Evolutionary conservation across 1,140 invertebrate genomes (phyloP), one percentile per base, ranked within the genome.

Genomic region (Cydia amplana): DNA sequence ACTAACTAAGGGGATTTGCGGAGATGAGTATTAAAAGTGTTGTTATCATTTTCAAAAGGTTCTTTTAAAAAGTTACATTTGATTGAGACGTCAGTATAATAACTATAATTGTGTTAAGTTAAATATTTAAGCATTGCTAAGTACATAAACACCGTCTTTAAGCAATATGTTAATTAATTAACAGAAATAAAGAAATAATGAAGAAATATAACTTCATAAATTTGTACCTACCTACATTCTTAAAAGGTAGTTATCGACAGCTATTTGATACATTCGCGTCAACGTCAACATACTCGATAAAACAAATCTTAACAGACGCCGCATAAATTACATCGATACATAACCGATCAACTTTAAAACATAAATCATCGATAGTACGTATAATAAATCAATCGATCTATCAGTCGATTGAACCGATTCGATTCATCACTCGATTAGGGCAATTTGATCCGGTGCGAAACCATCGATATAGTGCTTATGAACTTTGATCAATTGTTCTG

Each of bases 401-500:
- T 83, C 82, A 83, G 80, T 82, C 82, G 82, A 83, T 81, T 83
- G 83, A 83, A 85, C 81, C 80, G 77, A 83, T 84, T 87, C 88
- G 87, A 88, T 90, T 83, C 83, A 86, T 88, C 86, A 82, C 80
- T 85, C 82, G 83, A 84, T 85, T 81, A 83, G 77, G 74, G 72
- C 77, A 79, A 85, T 83, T 85, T 82, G 83, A 87, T 83, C 82
- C 83, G 85, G 83, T 75, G 86, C 84, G 81, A 88, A 85, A 88
- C 86, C 85, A 85, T 86, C 86, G 80, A 77, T 79, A 79, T 80
- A 75, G 67, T 74, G 75, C 75, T 81, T 85, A 89, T 87, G 82
- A 88, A 85, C 87, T 84, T 85, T 85, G 84, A 80, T 77, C 77
- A 75, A 79, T 84, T 84, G 79, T 83, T 70, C 65, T 36, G 65